Conservation (phyloP, 1,140 invertebrate genomes). For the Pogonus chalceus region DNA sequence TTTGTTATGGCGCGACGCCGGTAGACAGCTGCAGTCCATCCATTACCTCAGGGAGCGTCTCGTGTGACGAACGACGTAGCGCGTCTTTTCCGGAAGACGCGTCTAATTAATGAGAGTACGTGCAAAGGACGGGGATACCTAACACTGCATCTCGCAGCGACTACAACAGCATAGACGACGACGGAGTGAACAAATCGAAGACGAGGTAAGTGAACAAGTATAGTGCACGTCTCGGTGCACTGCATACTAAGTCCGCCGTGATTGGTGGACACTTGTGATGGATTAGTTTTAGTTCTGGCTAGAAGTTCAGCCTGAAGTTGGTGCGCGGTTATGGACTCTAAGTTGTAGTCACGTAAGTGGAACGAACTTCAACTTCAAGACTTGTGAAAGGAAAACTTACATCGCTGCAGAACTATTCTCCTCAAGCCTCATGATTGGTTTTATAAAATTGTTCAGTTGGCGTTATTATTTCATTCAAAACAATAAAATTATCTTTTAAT, state of each 20-base stretch:
- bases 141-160: neutral
- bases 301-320: too few species aligned
- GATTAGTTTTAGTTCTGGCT: neutral
- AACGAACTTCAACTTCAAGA: too few species aligned
- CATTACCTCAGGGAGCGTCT: neutral
- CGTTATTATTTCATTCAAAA: too few species aligned
- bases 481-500: too few species aligned
- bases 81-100: neutral
- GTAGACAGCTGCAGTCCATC: neutral
- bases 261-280: neutral
- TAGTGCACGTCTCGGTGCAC: neutral
- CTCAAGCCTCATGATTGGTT: too few species aligned
- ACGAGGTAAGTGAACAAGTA: neutral
- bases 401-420: too few species aligned
- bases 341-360: too few species aligned
- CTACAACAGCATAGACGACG: neutral
- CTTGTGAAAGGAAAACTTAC: too few species aligned
- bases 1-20: neutral
- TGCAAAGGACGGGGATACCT: neutral
- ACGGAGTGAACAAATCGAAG: too few species aligned
- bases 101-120: constrained; percentile 3
- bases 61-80: neutral
- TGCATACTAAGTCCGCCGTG: neutral
- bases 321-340: too few species aligned
- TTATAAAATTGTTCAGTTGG: too few species aligned